Evolutionary conservation across 2,888 invertebrate genomes (phyloP).

Genomic region (Mechanitis mazaeus): DNA sequence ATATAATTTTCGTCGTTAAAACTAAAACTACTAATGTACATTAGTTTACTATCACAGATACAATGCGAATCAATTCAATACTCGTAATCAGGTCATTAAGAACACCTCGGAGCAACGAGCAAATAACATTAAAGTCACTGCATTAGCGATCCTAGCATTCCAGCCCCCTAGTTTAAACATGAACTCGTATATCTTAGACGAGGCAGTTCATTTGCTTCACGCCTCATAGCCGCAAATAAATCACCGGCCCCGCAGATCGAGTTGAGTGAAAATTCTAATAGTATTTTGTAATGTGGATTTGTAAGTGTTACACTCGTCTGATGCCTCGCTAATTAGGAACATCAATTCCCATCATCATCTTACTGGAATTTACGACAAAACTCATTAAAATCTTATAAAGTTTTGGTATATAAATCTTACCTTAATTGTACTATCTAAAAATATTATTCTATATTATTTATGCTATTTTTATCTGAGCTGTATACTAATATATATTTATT

Average conservation of each 20-base stretch:
- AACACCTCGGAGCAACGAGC: conserved; percentile 5
- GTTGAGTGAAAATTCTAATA: conserved; percentile 49
- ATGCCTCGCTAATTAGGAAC: not conserved
- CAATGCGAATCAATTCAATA: not conserved
- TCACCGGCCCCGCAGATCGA: conserved; percentile 52
- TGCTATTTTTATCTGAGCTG: too few species aligned
- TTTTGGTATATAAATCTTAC: not conserved
- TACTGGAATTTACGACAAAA: not conserved
- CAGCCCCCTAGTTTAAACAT: conserved; percentile 46
- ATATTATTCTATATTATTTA: too few species aligned
- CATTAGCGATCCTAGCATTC: conserved; percentile 25
- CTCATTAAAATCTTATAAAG: not conserved
- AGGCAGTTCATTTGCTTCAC: conserved; percentile 73
- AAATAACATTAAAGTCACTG: conserved; percentile 18
- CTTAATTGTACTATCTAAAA: too few species aligned
- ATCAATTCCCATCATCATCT: not conserved
- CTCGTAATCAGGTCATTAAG: conserved; percentile 7
- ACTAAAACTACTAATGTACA: too few species aligned
- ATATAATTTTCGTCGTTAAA: too few species aligned
- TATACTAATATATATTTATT: too few species aligned
- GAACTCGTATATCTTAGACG: conserved; percentile 62
- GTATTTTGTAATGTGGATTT: conserved; percentile 36
- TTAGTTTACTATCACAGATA: too few species aligned
- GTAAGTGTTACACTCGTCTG: conserved; percentile 1
- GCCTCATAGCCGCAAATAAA: conserved; percentile 74